These are phyloP conservation scores for Philereme transversata DNA, from an alignment of 2,888 invertebrate genomes.

Conservation along the genomic window DNA sequence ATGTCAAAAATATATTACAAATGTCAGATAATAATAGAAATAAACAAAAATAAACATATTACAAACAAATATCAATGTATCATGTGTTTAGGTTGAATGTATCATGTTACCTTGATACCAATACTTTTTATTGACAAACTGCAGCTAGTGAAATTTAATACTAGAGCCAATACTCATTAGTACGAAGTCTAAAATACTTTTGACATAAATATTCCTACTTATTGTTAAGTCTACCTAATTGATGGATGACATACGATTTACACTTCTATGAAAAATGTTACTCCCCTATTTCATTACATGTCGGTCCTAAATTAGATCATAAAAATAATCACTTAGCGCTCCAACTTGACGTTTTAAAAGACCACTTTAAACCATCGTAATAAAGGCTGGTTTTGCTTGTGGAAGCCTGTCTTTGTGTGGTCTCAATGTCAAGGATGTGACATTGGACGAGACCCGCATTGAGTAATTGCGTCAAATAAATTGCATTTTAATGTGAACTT, in stretches of 20 bases:
- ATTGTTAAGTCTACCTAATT: not conserved
- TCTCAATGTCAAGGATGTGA: constrained; percentile 27
- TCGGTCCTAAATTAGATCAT: constrained; percentile 11
- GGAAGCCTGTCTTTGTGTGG: constrained; percentile 21
- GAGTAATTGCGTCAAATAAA: constrained; percentile 27
- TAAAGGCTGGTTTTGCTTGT: constrained; percentile 8
- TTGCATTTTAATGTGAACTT: constrained; percentile 34
- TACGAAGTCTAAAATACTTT: no score
- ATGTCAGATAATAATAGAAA: no score
- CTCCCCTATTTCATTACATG: constrained; percentile 9
- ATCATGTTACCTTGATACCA: no score
- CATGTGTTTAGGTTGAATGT: no score
- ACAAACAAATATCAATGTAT: no score
- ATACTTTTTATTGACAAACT: no score
- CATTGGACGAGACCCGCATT: constrained; percentile 37
- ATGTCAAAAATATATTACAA: no score
- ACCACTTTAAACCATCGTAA: not conserved
- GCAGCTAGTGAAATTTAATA: no score
- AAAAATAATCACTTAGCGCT: constrained; percentile 9
- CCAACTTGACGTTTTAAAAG: not conserved
- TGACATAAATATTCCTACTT: no score
- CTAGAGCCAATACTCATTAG: no score
- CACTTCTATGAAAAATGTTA: not conserved
- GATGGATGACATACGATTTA: constrained; percentile 1
- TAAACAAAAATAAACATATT: no score